phyloP scores from a whole-genome alignment of 2,888 invertebrate species.

The Zelleria hepariella region DNA sequence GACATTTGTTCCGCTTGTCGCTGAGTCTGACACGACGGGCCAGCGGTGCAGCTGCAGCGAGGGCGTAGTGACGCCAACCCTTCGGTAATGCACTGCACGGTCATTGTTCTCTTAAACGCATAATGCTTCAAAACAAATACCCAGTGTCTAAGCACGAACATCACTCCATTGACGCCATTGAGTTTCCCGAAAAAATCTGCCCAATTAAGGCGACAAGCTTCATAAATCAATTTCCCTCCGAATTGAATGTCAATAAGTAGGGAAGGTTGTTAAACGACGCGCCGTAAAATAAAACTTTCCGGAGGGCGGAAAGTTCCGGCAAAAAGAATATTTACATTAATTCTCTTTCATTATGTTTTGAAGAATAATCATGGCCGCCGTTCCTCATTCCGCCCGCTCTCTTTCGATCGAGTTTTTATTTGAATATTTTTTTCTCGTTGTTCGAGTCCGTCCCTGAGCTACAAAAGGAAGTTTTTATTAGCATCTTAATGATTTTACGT shows the following conservation, averaged over 20 bases:
- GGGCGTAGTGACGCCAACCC: background rate
- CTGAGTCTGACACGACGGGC: background rate
- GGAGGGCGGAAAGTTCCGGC: conserved; percentile 64
- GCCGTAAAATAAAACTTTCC: conserved; percentile 71
- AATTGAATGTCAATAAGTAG: conserved; percentile 73
- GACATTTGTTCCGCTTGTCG: conserved; percentile 60
- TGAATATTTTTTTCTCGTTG: conserved; percentile 65
- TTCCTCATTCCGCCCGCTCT: conserved; percentile 48
- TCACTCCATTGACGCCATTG: conserved; percentile 4
- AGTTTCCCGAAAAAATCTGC: conserved; percentile 37
- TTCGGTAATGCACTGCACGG: conserved; percentile 57
- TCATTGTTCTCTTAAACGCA: conserved; percentile 33
- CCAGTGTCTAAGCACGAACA: background rate
- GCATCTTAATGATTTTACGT: conserved; percentile 75
- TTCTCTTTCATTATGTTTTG: conserved; percentile 74
- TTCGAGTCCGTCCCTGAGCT: conserved; percentile 61
- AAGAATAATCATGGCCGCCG: conserved; percentile 71
- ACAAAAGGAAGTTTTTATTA: conserved; percentile 74
- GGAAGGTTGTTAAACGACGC: conserved; percentile 69
- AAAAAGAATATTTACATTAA: conserved; percentile 74
- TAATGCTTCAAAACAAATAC: conserved; percentile 9
- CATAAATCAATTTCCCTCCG: conserved; percentile 72
- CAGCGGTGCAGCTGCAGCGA: conserved; percentile 44
- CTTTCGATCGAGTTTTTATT: conserved; percentile 71
- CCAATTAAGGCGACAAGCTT: conserved; percentile 70